Conservation (phyloP, 1,140 invertebrate species). For the Drosophila simulans region DNA sequence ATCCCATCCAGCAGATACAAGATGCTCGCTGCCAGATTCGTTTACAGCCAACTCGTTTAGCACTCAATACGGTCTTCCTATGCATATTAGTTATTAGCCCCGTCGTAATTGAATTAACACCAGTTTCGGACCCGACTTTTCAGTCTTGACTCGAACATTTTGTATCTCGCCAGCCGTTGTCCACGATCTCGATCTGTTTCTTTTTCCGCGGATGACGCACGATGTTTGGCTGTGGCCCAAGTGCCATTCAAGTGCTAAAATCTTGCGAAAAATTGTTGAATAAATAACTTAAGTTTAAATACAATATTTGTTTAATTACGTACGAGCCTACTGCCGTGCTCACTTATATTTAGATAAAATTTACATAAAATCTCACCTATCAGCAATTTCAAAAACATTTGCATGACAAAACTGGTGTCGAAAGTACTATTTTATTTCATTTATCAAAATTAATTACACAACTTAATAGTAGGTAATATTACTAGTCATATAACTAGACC, state of each 20-base stretch:
- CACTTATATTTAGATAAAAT: constrained; percentile 34
- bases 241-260: constrained; percentile 59
- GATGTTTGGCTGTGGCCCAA: constrained; percentile 41
- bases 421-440: background rate
- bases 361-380: constrained; percentile 16
- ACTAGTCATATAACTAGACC: background rate
- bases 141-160: constrained; percentile 10
- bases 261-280: constrained; percentile 28
- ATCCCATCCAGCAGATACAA: constrained; percentile 37
- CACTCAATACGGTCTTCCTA: constrained; percentile 60
- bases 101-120: constrained; percentile 79
- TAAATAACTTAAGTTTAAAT: constrained; percentile 10
- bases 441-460: no score
- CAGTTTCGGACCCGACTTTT: constrained; percentile 30
- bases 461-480: no score
- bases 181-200: constrained; percentile 32
- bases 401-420: background rate
- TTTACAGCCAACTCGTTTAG: constrained; percentile 38
- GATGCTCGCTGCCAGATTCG: constrained; percentile 29
- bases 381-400: background rate
- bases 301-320: constrained; percentile 21
- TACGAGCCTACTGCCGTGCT: background rate
- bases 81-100: constrained; percentile 73
- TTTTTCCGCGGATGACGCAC: constrained; percentile 34
- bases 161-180: constrained; percentile 13